A percentile compares a stretch with the other conserved stretches of the same genome.
These are phyloP conservation scores for Naso thynnoides DNA, from an alignment of 2,797 vertebrate genomes.

Conservation along the genomic window DNA sequence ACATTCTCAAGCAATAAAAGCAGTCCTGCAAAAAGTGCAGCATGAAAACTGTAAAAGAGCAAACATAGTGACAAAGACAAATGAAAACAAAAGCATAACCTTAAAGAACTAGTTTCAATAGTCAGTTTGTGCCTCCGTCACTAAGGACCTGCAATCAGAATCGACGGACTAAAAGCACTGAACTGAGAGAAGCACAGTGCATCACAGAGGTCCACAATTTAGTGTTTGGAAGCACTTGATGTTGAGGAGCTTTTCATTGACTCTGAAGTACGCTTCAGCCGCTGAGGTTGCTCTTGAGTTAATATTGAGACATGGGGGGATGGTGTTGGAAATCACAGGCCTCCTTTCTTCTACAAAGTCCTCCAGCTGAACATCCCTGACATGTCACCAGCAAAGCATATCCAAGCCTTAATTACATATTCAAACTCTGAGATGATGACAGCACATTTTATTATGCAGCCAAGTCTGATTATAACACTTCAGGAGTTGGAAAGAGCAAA, in stretches of 20 bases:
- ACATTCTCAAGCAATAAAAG: not conserved
- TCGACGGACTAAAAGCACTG: too few species aligned
- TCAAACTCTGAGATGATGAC: conserved; percentile 50
- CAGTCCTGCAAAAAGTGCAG: not conserved
- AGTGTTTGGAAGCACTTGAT: conserved; percentile 34
- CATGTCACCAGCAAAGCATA: conserved; percentile 35
- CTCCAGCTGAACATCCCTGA: conserved; percentile 39
- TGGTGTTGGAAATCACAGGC: conserved; percentile 35
- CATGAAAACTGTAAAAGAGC: not conserved
- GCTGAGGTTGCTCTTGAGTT: conserved; percentile 25
- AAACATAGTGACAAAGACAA: conserved; percentile 4
- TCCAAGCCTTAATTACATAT: conserved; percentile 51
- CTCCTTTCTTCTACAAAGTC: conserved; percentile 31
- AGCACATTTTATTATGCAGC: conserved; percentile 37
- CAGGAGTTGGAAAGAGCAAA: conserved; percentile 41
- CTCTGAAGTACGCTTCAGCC: conserved; percentile 15
- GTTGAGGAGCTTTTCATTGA: conserved; percentile 39
- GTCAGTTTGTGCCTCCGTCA: not conserved
- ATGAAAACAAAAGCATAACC: not conserved
- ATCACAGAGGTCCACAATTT: conserved; percentile 12
- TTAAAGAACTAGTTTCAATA: not conserved
- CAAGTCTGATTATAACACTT: conserved; percentile 54
- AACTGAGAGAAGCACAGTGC: too few species aligned
- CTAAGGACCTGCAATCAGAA: too few species aligned
- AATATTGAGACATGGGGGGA: conserved; percentile 28